phyloP scores from a whole-genome alignment of 2,888 invertebrate genomes.

The Hemithea aestivaria region DNA sequence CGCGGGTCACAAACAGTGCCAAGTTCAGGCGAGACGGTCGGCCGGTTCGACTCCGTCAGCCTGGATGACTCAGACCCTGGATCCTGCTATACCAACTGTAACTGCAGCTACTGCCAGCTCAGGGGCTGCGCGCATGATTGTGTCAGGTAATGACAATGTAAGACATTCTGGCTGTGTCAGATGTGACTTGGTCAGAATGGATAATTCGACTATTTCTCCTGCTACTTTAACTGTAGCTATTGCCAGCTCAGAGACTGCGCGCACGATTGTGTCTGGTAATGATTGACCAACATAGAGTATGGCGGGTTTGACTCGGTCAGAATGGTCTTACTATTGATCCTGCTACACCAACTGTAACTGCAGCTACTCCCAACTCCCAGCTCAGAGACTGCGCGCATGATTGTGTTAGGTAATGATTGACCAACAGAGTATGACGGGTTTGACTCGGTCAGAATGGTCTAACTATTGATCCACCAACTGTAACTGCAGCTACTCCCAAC shows the following conservation, averaged over 20 bases:
- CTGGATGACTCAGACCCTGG: constrained; percentile 71
- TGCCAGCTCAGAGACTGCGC: no score
- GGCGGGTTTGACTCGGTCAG: constrained; percentile 61
- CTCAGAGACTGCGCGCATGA: constrained; percentile 70
- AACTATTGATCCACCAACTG: no score
- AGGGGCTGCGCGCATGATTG: constrained; percentile 69
- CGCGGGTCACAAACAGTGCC: constrained; percentile 66
- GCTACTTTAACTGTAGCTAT: no score
- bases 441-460: no score
- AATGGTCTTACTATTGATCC: constrained; percentile 75
- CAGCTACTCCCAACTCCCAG: constrained; percentile 80
- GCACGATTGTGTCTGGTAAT: no score
- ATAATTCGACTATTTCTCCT: no score
- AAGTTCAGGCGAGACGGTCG: constrained; percentile 55
- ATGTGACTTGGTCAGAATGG: no score
- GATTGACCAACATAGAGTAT: no score
- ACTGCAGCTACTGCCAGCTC: constrained; percentile 80
- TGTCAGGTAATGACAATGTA: constrained; percentile 48
- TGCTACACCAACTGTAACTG: constrained; percentile 81
- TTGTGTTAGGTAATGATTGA: constrained; percentile 60
- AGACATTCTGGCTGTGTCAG: no score
- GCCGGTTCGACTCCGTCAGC: constrained; percentile 61
- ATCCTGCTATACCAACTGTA: constrained; percentile 80
- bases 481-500: no score
- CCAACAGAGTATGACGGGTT: no score